Evolutionary conservation across 2,113 vertebrate species (phyloP).

Genomic region (Podarcis muralis): DNA sequence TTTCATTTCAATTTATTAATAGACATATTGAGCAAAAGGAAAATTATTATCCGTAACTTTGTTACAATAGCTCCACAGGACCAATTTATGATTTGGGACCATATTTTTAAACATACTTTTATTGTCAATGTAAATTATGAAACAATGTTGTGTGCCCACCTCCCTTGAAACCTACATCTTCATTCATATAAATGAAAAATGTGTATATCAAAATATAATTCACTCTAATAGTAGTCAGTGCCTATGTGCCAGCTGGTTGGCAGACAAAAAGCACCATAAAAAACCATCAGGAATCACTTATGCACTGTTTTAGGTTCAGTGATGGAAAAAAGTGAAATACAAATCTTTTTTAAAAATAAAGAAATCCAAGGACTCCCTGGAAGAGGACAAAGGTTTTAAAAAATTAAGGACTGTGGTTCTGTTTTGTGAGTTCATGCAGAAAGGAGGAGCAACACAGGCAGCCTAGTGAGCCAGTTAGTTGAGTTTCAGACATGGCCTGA

Average conservation of each 20-base stretch:
- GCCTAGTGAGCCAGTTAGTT: neutral
- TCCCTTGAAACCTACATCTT: neutral
- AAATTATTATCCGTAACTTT: neutral
- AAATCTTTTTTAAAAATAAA: neutral
- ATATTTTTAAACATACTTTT: neutral
- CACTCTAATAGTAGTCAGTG: neutral
- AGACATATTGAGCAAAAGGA: neutral
- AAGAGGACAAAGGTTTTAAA: neutral
- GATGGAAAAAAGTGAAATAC: neutral
- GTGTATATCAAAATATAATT: neutral
- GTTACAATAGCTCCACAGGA: neutral
- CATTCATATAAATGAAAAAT: neutral
- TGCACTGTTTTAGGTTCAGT: neutral
- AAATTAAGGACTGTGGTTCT: neutral
- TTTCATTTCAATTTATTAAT: constrained; percentile 8
- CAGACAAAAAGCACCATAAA: neutral
- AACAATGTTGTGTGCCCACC: neutral
- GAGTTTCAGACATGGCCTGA: neutral
- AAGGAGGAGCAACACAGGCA: neutral
- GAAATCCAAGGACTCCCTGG: neutral
- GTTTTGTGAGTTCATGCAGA: neutral
- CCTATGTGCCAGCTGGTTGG: neutral
- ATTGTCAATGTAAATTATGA: neutral
- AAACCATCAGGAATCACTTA: neutral
- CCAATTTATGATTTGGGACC: neutral